These are phyloP conservation scores for Hypothenemus hampei DNA, from an alignment of 1,140 invertebrate genomes.

Conservation along the genomic window DNA sequence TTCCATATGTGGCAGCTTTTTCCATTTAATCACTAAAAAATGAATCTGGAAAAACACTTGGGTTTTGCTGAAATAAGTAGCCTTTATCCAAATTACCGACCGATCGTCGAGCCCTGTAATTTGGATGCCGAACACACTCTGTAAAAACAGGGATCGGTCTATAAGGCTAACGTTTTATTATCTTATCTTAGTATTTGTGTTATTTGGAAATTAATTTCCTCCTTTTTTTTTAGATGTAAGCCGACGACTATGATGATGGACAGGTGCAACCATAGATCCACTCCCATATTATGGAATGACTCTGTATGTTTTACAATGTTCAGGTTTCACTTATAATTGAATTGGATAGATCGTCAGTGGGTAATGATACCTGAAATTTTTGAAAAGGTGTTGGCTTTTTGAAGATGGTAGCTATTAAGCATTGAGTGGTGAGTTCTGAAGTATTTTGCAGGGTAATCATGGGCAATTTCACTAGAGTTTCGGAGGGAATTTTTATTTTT, in stretches of 20 bases:
- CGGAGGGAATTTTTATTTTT: no score
- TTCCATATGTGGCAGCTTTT: no score
- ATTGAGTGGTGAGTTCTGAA: no score
- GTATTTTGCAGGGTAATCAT: no score
- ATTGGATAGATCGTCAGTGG: conserved; percentile 2
- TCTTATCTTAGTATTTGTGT: conserved; percentile 35
- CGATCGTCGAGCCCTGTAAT: conserved; percentile 34
- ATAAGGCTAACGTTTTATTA: conserved; percentile 28
- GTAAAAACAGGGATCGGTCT: conserved; percentile 29
- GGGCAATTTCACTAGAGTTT: no score
- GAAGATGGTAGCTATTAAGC: no score
- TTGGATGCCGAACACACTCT: conserved; percentile 29
- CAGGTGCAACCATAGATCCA: conserved; percentile 5
- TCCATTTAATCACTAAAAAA: no score
- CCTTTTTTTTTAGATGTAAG: conserved; percentile 6
- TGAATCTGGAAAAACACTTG: conserved; percentile 8
- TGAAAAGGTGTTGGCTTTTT: conserved; percentile 11
- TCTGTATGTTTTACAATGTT: conserved; percentile 16
- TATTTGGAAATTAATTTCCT: conserved; percentile 34
- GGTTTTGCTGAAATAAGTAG: conserved; percentile 33
- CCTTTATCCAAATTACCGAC: conserved; percentile 36
- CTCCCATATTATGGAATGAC: conserved; percentile 2
- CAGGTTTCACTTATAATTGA: conserved; percentile 5
- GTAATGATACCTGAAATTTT: not conserved
- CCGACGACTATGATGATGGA: conserved; percentile 5